Conservation (phyloP, 2,113 vertebrate species). For the Mustelus asterias region DNA sequence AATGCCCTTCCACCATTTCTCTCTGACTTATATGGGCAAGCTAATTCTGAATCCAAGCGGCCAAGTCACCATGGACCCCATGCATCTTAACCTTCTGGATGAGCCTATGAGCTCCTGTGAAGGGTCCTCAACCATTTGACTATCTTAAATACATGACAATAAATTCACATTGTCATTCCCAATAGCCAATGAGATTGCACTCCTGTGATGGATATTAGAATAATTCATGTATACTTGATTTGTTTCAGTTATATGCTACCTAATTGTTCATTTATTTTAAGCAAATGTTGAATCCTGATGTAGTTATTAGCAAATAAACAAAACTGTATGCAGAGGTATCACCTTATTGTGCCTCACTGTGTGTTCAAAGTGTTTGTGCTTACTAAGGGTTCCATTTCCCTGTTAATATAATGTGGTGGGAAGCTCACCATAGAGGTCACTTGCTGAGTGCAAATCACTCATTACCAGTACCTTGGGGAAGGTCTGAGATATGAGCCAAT, state of each 20-base stretch:
- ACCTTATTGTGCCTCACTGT: not conserved
- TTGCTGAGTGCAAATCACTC: constrained; percentile 48
- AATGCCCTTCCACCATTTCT: no score
- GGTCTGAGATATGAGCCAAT: constrained; percentile 55
- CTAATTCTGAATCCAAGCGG: no score
- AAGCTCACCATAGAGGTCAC: constrained; percentile 48
- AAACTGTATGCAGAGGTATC: not conserved
- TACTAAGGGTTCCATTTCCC: not conserved
- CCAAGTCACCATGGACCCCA: no score
- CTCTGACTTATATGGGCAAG: no score
- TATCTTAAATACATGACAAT: no score
- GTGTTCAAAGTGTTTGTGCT: not conserved
- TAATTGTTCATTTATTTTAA: not conserved
- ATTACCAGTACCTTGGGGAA: constrained; percentile 41
- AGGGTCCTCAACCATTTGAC: no score
- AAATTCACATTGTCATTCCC: no score
- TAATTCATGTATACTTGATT: not conserved
- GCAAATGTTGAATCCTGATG: not conserved
- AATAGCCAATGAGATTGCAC: not conserved
- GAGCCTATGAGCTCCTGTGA: no score
- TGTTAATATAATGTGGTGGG: not conserved
- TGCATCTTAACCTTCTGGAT: no score
- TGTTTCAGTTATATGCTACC: not conserved
- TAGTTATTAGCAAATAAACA: not conserved
- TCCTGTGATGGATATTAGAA: not conserved